Conservation (phyloP, 2,888 invertebrate species). For the Chymomyza caudatula region DNA sequence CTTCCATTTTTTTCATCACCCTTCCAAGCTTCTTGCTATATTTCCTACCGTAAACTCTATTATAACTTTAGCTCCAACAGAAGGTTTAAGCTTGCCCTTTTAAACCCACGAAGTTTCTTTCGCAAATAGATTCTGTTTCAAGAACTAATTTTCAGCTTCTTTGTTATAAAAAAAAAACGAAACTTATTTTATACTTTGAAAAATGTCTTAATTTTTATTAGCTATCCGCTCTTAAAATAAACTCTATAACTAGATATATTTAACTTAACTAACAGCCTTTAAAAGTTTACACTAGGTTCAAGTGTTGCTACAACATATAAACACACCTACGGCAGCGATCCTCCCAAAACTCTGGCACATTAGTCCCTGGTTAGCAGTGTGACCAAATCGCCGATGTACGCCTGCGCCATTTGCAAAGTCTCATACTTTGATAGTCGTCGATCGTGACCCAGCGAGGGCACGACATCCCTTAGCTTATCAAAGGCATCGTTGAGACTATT, state of each 20-base stretch:
- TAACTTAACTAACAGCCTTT: slow-evolving; percentile 58
- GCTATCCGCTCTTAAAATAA: not conserved
- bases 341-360: not conserved
- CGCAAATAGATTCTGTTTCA: too few relatives aligned
- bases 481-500: slow-evolving; percentile 87
- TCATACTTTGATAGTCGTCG: slow-evolving; percentile 87
- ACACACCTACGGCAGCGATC: not conserved
- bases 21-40: too few relatives aligned
- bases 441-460: slow-evolving; percentile 85
- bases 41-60: too few relatives aligned
- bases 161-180: not conserved
- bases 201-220: not conserved
- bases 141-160: too few relatives aligned
- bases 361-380: slow-evolving; percentile 80
- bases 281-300: slow-evolving; percentile 59
- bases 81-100: too few relatives aligned
- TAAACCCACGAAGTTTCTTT: too few relatives aligned
- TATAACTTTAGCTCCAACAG: too few relatives aligned
- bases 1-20: too few relatives aligned
- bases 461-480: slow-evolving; percentile 84
- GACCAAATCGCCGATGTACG: slow-evolving; percentile 84
- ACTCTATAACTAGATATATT: not conserved
- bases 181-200: not conserved
- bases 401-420: slow-evolving; percentile 88
- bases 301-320: slow-evolving; percentile 42